Base-by-base conservation (phyloP, 2,797 vertebrate genomes). In the Pagetopsis macropterus region DNA sequence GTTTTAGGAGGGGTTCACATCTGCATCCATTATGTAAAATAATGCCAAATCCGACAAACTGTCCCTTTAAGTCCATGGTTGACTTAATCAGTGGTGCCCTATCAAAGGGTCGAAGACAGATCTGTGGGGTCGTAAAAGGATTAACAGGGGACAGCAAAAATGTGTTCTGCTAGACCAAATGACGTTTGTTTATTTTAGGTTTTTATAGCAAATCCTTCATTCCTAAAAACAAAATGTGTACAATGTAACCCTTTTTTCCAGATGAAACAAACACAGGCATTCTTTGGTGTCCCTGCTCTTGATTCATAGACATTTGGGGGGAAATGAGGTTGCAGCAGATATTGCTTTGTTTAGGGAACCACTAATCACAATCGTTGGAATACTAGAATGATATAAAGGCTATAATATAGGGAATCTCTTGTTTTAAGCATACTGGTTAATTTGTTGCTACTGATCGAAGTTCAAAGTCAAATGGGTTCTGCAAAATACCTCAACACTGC, bases 401-500 rank as follows among this genome's bases (percentile, higher is more conserved):
- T 9, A 10, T 62, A 33, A 44, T 5, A 52, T 8, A 41, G 12
- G 2, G 6, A 48, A 27, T 37, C 41, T 31, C 37, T 65, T 5
- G 49, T 2, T 48, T 76, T 55, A 40, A 9, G n/a, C 46, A 57
- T 19, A 52, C 11, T 31, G 45, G 14, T 59, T 69, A 17, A 74
- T 56, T 19, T 23, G 21, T 70, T 52, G 45, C 8, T 69, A 3
- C 33, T 55, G 41, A 27, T 54, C 19, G 2, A 54, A 46, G 37
- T 58, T 68, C 23, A 63, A 48, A 73, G 48, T 71, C 71, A 16
- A 48, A 21, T 46, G 37, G 27, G 41, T 11, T 57, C 44, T 15
- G 41, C 2, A 1, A 72, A 81, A 70, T 27, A 15, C 51, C 56
- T 19, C 2, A 45, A 31, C 40, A 43, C 15, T 5, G 57, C n/a